These are phyloP conservation scores for Phataginus tetradactyla DNA, from an alignment of 2,797 vertebrate species.

Conservation along the genomic window DNA sequence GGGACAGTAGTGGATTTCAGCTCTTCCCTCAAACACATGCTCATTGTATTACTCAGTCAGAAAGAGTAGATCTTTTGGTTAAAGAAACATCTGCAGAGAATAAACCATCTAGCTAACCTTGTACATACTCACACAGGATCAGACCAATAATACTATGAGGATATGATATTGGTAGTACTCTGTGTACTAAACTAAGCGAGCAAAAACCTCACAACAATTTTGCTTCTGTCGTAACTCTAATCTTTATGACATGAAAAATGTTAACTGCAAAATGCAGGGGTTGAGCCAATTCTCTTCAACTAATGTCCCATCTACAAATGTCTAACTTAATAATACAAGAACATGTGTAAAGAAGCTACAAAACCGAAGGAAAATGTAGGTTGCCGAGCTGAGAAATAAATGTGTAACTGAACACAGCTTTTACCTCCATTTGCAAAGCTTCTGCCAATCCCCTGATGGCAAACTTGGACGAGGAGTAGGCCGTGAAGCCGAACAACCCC, in stretches of 20 bases:
- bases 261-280: background rate
- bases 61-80: background rate
- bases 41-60: background rate
- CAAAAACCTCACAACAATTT: background rate
- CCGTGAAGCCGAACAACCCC: slow-evolving; percentile 95
- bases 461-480: slow-evolving; percentile 98
- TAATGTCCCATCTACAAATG: background rate
- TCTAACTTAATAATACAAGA: background rate
- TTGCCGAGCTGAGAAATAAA: background rate
- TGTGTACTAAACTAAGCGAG: background rate
- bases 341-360: background rate
- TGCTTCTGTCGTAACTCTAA: background rate
- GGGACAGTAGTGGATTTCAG: background rate
- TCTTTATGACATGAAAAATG: background rate
- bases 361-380: fast-evolving
- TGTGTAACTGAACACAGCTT: fast-evolving
- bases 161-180: background rate
- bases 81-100: background rate
- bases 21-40: background rate
- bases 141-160: background rate
- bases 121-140: fast-evolving
- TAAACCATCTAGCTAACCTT: background rate
- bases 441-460: slow-evolving; percentile 96
- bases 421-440: slow-evolving; percentile 98
- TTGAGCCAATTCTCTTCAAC: background rate